Evolutionary conservation across 2,888 invertebrate genomes (phyloP).

Genomic region (Gandaritis pyraliata): DNA sequence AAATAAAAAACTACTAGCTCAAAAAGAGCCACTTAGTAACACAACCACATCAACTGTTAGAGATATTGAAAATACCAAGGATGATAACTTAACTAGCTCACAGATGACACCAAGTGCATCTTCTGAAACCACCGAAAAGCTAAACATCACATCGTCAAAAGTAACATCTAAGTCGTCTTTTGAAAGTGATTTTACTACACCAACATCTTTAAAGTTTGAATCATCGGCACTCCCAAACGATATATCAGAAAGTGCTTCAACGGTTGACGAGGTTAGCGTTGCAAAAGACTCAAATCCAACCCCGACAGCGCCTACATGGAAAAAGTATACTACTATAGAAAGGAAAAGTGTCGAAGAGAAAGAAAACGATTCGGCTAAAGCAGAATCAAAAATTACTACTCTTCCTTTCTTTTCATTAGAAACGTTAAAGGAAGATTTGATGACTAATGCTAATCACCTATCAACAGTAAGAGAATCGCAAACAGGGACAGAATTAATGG

Average conservation of each 20-base stretch:
- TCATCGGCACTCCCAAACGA: constrained; percentile 9
- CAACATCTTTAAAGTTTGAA: neutral
- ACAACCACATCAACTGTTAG: neutral
- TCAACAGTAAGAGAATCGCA: constrained; percentile 9
- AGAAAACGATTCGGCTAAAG: constrained; percentile 47
- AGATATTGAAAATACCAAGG: constrained; percentile 4
- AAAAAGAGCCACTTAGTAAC: constrained; percentile 2
- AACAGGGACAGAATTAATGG: constrained; percentile 14
- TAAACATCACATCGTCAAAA: neutral
- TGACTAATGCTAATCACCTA: constrained; percentile 15
- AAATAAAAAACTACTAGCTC: constrained; percentile 6
- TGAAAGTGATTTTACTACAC: constrained; percentile 1
- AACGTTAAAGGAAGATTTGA: constrained; percentile 41
- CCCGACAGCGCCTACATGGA: constrained; percentile 48
- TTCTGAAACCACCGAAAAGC: neutral
- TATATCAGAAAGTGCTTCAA: constrained; percentile 10
- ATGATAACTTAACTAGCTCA: constrained; percentile 2
- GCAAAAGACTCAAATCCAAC: constrained; percentile 12
- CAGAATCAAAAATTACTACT: constrained; percentile 50
- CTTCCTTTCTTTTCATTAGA: constrained; percentile 54
- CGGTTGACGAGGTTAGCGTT: constrained; percentile 9
- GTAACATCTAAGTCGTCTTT: neutral
- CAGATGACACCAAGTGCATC: neutral
- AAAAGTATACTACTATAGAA: constrained; percentile 57
- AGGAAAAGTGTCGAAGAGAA: constrained; percentile 47